Evolutionary conservation across 2,113 vertebrate species (phyloP), one percentile per base, ranked within the genome.

Genomic region (Cyprinodon variegatus): DNA sequence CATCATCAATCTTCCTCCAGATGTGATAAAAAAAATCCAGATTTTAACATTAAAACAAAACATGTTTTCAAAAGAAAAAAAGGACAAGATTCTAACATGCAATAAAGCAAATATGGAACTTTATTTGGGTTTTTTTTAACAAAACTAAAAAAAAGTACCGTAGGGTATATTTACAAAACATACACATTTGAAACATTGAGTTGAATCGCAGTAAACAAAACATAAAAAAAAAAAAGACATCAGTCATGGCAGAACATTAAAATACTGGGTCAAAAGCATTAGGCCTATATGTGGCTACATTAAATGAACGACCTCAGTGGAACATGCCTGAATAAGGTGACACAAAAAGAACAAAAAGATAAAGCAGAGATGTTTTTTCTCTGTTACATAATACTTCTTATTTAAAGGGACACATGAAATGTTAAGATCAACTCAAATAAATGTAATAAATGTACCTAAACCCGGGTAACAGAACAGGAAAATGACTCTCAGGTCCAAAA

Each of bases 91-190:
- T 9, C 79, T 74, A 39, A 82, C 83, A 83, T 83, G 83, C 82
- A 83, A 65, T 88, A 84, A 70, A 87, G 76, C 79, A 89, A 86
- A 61, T 77, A 72, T 88, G 81, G 85, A 91, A 92, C 86, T 93
- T 94, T 94, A 93, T 95, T 93, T 93, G 82, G 70, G 61, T 89
- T 91, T 93, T 91, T 92, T 94, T 93, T 91, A 88, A 94, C 94
- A 95, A 95, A 91, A 94, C 83, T 89, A 29, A 29, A 29, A 29
- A 29, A 29, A 29, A 29, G 29, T 29, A 29, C 29, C 29, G 29
- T 29, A 29, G 90, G 75, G 76, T 90, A 90, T 95, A 95, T 95
- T 93, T 95, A 95, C 94, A 94, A 93, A 13, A 93, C 83, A 82
- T 93, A 93, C 90, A 94, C 93, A 91, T 87, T 91, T 76, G 84